A percentile compares a stretch with the other conserved stretches of the same genome.
Conservation (phyloP, 2,888 invertebrate genomes). For the Diarsia dahlii region DNA sequence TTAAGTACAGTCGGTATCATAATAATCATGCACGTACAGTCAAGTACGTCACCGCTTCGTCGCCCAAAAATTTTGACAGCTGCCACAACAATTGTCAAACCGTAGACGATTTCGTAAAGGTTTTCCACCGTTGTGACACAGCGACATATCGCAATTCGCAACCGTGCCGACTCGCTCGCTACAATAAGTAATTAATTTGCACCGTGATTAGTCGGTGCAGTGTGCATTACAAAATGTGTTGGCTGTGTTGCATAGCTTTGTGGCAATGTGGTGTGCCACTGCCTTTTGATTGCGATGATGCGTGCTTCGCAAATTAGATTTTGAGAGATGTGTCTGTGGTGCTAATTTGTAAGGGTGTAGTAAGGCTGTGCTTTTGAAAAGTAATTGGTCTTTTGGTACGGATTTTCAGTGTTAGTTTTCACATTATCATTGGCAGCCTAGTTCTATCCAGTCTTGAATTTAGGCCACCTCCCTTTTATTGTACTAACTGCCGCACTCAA, state of each 20-base stretch:
- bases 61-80: conserved; percentile 41
- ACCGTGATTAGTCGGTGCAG: conserved; percentile 69
- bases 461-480: neutral
- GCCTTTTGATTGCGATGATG: conserved; percentile 39
- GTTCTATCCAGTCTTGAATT: neutral
- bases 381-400: neutral
- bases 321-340: conserved; percentile 11
- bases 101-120: conserved; percentile 56
- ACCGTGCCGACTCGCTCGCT: conserved; percentile 49
- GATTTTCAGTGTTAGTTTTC: neutral
- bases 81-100: conserved; percentile 45
- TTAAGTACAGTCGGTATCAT: neutral
- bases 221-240: conserved; percentile 59
- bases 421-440: neutral
- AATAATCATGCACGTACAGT: neutral
- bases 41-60: neutral
- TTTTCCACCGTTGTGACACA: conserved; percentile 64
- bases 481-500: too few relatives aligned
- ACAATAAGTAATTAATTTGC: conserved; percentile 69
- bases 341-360: neutral
- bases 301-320: conserved; percentile 34
- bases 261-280: conserved; percentile 55
- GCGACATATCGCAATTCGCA: conserved; percentile 62
- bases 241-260: conserved; percentile 59
- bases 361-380: neutral